phyloP scores from a whole-genome alignment of 2,888 invertebrate genomes.

The Apodemia hepburni region DNA sequence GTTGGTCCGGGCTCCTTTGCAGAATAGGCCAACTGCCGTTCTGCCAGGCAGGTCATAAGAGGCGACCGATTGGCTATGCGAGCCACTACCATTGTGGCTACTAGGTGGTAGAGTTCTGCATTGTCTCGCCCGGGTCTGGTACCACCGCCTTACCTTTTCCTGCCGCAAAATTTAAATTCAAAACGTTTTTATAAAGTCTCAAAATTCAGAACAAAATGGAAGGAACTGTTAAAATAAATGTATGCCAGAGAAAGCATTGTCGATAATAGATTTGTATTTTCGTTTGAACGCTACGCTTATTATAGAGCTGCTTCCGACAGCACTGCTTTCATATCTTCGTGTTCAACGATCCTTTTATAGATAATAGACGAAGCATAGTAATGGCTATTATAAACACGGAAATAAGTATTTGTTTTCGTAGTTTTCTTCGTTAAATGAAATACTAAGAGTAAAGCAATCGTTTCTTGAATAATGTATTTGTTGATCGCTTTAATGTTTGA shows the following conservation, averaged over 20 bases:
- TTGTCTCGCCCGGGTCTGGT: too few relatives aligned
- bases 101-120: too few relatives aligned
- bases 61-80: too few relatives aligned
- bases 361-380: neutral
- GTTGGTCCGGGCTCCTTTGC: too few relatives aligned
- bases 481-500: neutral
- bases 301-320: neutral
- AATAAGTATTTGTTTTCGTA: neutral
- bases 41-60: too few relatives aligned
- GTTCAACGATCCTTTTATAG: constrained; percentile 1
- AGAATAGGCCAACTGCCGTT: too few relatives aligned
- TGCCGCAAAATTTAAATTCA: too few relatives aligned
- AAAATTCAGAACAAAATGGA: neutral
- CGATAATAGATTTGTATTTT: neutral
- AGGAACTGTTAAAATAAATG: neutral
- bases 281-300: neutral
- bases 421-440: neutral
- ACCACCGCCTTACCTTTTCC: too few relatives aligned
- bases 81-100: too few relatives aligned
- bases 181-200: neutral
- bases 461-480: neutral
- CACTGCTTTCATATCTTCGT: neutral
- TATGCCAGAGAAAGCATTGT: neutral
- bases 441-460: neutral
- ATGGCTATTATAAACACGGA: neutral